These are phyloP conservation scores for Chelon labrosus DNA, from an alignment of 2,797 vertebrate genomes.

Conservation along the genomic window DNA sequence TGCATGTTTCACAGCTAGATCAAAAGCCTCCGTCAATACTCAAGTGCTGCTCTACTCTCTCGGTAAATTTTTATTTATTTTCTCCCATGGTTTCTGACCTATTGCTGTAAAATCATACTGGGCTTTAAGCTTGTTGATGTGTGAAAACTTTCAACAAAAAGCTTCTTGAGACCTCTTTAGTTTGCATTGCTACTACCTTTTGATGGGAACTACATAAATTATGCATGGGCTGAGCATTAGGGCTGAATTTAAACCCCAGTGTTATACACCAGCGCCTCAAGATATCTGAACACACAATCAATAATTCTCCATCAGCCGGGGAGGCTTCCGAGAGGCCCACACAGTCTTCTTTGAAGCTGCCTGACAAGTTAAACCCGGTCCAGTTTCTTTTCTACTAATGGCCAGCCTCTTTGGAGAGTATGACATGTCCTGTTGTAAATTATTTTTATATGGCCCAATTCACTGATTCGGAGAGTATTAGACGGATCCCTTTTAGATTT, in stretches of 20 bases:
- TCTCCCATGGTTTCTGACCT: constrained; percentile 58
- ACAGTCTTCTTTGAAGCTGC: constrained; percentile 83
- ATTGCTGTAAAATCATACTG: constrained; percentile 63
- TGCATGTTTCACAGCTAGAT: constrained; percentile 37
- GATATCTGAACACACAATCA: constrained; percentile 87
- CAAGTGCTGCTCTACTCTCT: constrained; percentile 15
- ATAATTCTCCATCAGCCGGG: constrained; percentile 85
- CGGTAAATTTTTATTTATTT: constrained; percentile 24
- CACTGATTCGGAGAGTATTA: constrained; percentile 56
- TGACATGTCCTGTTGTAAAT: constrained; percentile 66
- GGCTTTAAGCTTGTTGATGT: constrained; percentile 78
- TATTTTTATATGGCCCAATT: constrained; percentile 68
- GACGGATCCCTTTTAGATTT: constrained; percentile 48
- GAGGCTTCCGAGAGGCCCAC: constrained; percentile 80
- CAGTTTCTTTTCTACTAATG: constrained; percentile 81
- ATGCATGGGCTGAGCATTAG: constrained; percentile 83
- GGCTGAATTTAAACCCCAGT: constrained; percentile 82
- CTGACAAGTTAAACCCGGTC: constrained; percentile 85
- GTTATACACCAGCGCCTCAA: constrained; percentile 84
- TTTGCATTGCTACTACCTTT: constrained; percentile 82
- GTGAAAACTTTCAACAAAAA: constrained; percentile 84
- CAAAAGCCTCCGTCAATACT: constrained; percentile 24
- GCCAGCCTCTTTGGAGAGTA: constrained; percentile 72
- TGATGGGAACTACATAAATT: constrained; percentile 85
- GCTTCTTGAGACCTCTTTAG: constrained; percentile 78